Base-by-base conservation (phyloP, 2,113 vertebrate species). In the Athene cunicularia region DNA sequence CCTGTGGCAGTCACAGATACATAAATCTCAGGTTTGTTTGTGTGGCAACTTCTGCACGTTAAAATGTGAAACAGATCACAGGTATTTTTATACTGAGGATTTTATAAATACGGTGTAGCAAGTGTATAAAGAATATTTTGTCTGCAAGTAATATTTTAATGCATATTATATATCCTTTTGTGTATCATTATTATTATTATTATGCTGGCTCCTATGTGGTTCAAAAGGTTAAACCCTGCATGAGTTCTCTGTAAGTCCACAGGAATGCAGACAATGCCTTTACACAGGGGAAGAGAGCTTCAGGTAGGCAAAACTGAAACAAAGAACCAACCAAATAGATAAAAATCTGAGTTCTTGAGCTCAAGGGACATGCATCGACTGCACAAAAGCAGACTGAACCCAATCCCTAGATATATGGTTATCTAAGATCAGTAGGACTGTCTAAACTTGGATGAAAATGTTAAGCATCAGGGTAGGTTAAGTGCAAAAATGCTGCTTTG, bases 31-130 rank as follows among this genome's bases (percentile, higher is more conserved):
- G 26, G 16, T 87, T 67, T 96, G 91, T 85, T 16, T 88, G 39
- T 79, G 59, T 72, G 76, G 59, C 67, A 95, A 97, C 63, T 96
- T 94, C 45, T 52, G 35, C 91, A 93, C 60, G 80, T 53, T 88
- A 94, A 95, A 95, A 92, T 33, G 19, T 6, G 3, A 90, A 95
- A 84, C 22, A 75, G 76, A 93, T 83, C 50, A 76, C 39, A 75
- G 14, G 37, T 64, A 45, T 80, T 84, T 50, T 66, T 59, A 33
- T 56, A 72, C 39, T 77, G 39, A 81, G 28, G 35, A 62, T 84
- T 95, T 94, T 86, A 95, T 59, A 55, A 52, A 66, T 23, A 76
- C 22, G 53, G 15, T 80, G 28, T 43, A 96, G 68, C 41, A 58
- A 77, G 37, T 11, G n/a, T n/a, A 49, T 43, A n/a, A 91, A 85